Conservation (phyloP, 2,113 vertebrate genomes). For the Paedocypris sp. region DNA sequence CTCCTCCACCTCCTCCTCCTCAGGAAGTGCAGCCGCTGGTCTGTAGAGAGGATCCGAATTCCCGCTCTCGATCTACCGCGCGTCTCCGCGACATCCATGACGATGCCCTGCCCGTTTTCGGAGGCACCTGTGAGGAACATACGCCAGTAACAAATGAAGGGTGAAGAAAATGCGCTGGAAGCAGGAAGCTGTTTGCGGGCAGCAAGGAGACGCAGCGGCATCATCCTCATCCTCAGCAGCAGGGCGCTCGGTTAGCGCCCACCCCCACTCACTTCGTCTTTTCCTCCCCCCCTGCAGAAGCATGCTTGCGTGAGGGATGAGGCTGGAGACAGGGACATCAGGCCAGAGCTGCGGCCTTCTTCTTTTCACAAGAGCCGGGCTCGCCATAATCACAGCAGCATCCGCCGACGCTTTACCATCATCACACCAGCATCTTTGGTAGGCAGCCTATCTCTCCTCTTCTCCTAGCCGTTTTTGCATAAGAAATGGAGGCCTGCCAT, state of each 20-base stretch:
- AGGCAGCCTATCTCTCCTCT: conserved; percentile 41
- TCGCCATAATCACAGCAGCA: conserved; percentile 76
- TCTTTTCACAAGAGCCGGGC: conserved; percentile 85
- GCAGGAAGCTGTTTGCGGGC: conserved; percentile 48
- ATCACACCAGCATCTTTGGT: conserved; percentile 98
- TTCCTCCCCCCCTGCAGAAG: conserved; percentile 81
- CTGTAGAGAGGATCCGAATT: conserved; percentile 28
- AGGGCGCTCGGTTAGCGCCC: conserved; percentile 58
- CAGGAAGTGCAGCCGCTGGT: conserved; percentile 17
- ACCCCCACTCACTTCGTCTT: conserved; percentile 71
- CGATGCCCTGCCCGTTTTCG: conserved; percentile 52
- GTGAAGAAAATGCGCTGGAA: conserved; percentile 40
- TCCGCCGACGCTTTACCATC: conserved; percentile 90
- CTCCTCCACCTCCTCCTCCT: conserved; percentile 39
- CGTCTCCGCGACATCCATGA: conserved; percentile 17
- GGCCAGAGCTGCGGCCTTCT: conserved; percentile 81
- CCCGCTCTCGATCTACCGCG: conserved; percentile 42
- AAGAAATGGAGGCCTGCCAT: conserved; percentile 84
- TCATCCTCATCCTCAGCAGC: conserved; percentile 29
- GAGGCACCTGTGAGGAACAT: neutral
- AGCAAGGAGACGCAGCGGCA: conserved; percentile 57
- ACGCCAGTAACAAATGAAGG: conserved; percentile 9
- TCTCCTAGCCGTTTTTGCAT: conserved; percentile 30
- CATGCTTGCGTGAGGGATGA: conserved; percentile 99
- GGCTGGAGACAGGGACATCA: conserved; percentile 75